Conservation (phyloP, 2,113 vertebrate species). For the Chamaetylas fuelleborni region DNA sequence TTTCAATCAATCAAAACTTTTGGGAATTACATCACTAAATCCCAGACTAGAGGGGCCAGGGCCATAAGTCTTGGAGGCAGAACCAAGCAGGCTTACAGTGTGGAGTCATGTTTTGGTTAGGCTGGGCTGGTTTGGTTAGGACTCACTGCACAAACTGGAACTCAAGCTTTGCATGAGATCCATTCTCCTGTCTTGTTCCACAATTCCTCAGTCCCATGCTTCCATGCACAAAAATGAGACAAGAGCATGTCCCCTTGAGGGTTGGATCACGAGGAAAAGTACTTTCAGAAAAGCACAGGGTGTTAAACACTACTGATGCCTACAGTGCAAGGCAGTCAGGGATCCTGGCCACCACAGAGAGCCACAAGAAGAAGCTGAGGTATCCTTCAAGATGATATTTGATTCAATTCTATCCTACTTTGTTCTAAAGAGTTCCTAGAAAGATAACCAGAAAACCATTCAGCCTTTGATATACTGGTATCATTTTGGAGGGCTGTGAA, state of each 20-base stretch:
- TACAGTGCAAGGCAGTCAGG: neutral
- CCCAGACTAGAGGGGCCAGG: neutral
- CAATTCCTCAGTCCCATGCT: neutral
- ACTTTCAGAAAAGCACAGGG: neutral
- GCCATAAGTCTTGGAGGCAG: neutral
- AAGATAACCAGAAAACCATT: neutral
- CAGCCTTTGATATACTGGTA: neutral
- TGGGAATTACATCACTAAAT: neutral
- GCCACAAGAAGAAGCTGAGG: neutral
- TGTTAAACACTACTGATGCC: neutral
- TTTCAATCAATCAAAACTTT: conserved; percentile 16
- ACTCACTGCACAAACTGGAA: neutral
- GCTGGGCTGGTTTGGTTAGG: neutral
- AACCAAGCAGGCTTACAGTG: neutral
- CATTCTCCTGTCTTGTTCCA: neutral
- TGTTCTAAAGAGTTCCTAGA: neutral
- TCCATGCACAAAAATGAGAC: neutral
- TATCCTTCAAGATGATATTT: neutral
- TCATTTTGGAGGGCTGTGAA: neutral
- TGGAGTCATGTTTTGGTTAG: neutral
- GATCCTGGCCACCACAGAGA: neutral
- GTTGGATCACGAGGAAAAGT: neutral
- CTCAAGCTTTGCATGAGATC: neutral
- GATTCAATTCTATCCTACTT: no score
- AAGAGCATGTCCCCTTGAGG: neutral